phyloP scores from a whole-genome alignment of 2,797 vertebrate genomes.

The Neomorphus geoffroyi region DNA sequence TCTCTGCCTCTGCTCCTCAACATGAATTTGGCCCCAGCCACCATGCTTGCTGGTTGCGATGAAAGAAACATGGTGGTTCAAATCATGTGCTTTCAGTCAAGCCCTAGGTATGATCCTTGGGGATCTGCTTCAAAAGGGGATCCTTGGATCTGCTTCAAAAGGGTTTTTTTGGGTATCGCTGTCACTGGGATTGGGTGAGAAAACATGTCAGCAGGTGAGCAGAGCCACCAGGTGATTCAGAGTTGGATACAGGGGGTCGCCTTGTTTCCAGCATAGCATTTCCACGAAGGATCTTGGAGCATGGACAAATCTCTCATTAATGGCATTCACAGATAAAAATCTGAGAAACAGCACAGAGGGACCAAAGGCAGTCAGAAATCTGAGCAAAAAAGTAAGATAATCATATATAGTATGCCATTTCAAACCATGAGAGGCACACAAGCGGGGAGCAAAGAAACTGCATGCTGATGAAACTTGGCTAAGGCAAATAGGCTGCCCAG shows the following conservation, averaged over 20 bases:
- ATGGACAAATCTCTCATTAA: not conserved
- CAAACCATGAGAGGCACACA: not conserved
- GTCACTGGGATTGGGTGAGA: not conserved
- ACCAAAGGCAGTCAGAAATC: not conserved
- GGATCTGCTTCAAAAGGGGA: not conserved
- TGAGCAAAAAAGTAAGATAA: not conserved
- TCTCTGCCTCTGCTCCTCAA: not conserved
- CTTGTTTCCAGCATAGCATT: not conserved
- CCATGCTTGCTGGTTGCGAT: accelerated
- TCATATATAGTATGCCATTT: not conserved
- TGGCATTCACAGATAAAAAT: not conserved
- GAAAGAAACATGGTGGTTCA: accelerated
- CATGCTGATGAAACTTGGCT: not conserved
- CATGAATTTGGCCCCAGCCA: not conserved
- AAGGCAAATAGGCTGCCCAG: not conserved
- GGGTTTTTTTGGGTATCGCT: not conserved
- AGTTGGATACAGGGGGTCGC: not conserved
- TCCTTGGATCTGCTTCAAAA: not conserved
- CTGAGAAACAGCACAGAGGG: not conserved
- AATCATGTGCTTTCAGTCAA: not conserved
- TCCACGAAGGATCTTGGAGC: not conserved
- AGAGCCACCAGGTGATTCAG: not conserved
- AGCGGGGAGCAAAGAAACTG: not conserved
- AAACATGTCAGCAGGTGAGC: not conserved
- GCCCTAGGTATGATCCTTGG: not conserved